A percentile compares a stretch with the other conserved stretches of the same genome.
Evolutionary conservation across 2,797 vertebrate species (phyloP).

Genomic region (Dicrostonyx torquatus): DNA sequence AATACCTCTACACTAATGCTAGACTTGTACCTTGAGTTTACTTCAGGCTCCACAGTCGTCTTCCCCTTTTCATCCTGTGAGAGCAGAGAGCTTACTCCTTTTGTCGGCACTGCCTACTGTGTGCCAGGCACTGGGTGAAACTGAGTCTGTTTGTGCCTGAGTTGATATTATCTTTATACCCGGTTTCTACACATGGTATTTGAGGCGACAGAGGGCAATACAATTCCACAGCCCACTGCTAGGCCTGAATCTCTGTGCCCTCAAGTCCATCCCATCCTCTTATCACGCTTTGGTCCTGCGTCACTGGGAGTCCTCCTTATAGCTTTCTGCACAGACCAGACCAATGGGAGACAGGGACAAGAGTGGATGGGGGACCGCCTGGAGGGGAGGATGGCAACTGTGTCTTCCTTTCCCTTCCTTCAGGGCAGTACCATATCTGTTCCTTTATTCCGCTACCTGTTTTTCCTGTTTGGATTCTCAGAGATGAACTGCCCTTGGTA

Average conservation of each 20-base stretch:
- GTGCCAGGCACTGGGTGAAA: neutral
- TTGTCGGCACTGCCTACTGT: neutral
- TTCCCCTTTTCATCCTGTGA: neutral
- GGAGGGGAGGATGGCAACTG: neutral
- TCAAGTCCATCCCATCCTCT: neutral
- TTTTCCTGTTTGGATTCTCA: constrained; percentile 29
- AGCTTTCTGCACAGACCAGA: neutral
- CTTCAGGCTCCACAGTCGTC: neutral
- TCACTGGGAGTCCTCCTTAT: neutral
- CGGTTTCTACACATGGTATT: neutral
- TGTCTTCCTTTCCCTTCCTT: neutral
- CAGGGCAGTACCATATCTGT: neutral
- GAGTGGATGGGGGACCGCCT: neutral
- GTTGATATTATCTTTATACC: neutral
- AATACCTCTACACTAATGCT: constrained; percentile 51
- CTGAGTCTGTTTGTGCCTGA: neutral
- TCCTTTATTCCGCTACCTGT: neutral
- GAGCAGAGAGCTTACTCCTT: neutral
- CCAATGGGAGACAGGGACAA: neutral
- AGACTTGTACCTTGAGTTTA: neutral
- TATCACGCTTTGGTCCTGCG: neutral
- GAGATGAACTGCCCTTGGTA: neutral
- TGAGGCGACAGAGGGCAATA: neutral
- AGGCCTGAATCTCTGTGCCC: neutral
- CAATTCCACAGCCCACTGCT: neutral